These are phyloP conservation scores for Glyphotaelius pellucidus DNA, from an alignment of 2,888 invertebrate genomes.

Conservation along the genomic window DNA sequence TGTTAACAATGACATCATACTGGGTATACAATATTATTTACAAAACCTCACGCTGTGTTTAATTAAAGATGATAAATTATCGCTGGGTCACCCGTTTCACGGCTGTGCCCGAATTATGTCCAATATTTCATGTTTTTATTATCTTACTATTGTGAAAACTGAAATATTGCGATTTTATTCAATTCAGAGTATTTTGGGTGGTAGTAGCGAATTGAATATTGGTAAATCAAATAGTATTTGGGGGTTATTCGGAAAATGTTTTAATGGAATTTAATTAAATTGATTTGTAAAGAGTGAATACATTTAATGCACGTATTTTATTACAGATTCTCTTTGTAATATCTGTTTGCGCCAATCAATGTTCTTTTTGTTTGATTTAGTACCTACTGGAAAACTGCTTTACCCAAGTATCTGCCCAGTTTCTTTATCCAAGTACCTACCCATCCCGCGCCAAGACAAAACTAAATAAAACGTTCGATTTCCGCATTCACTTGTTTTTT, in stretches of 20 bases:
- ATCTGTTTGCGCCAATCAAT: too few species aligned
- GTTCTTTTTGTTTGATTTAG: too few species aligned
- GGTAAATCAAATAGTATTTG: background rate
- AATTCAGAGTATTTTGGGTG: background rate
- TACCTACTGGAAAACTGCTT: too few species aligned
- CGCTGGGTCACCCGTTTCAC: conserved; percentile 2
- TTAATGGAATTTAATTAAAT: background rate
- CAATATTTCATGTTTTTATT: conserved; percentile 18
- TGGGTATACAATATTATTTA: conserved; percentile 5
- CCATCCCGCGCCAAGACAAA: too few species aligned
- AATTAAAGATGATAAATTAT: conserved; percentile 29
- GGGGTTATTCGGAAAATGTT: background rate
- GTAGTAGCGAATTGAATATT: background rate
- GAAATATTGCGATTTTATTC: conserved; percentile 6
- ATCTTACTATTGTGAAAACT: background rate
- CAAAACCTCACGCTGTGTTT: conserved; percentile 3
- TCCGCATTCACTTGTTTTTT: too few species aligned
- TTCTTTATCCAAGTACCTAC: too few species aligned
- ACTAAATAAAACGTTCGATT: too few species aligned
- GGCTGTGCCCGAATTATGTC: background rate
- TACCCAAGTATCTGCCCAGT: too few species aligned
- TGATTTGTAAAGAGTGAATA: too few species aligned
- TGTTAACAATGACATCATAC: conserved; percentile 7
- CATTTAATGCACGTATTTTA: background rate
- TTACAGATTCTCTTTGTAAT: too few species aligned